These are phyloP conservation scores for Cheilosia grossa DNA, from an alignment of 2,888 invertebrate species.

Conservation along the genomic window DNA sequence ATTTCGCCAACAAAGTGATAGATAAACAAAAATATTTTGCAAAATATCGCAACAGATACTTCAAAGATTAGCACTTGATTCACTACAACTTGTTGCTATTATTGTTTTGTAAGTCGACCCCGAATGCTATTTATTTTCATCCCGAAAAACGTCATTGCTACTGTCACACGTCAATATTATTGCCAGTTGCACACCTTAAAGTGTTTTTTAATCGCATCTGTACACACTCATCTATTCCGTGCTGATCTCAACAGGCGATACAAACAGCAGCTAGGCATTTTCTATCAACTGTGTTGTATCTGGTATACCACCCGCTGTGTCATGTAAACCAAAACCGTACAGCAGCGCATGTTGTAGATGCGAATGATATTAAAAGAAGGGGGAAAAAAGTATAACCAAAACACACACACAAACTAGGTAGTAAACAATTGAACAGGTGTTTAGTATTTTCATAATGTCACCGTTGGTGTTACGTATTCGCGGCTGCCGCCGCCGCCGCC, in stretches of 20 bases:
- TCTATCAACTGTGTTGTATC: background rate
- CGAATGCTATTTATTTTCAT: background rate
- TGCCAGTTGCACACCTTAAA: constrained; percentile 27
- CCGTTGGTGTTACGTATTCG: constrained; percentile 55
- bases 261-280: constrained; percentile 10
- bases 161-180: constrained; percentile 20
- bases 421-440: constrained; percentile 74
- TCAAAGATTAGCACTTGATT: too few species aligned
- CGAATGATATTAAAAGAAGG: constrained; percentile 40
- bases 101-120: too few species aligned
- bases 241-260: constrained; percentile 40
- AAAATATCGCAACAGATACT: too few species aligned
- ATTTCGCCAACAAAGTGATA: too few species aligned
- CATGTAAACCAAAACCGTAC: constrained; percentile 41
- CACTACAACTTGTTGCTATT: too few species aligned
- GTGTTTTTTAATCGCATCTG: constrained; percentile 54
- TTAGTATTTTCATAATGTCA: constrained; percentile 67
- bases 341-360: constrained; percentile 54
- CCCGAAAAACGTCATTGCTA: background rate
- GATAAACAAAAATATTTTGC: too few species aligned
- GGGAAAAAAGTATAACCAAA: background rate
- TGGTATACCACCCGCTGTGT: constrained; percentile 20
- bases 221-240: constrained; percentile 40
- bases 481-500: background rate
- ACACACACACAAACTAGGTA: constrained; percentile 21